Percentiles rank a stretch among this genome's conserved stretches.
Conservation (phyloP, 2,888 invertebrate species). For the Lasioglossum lativentre region DNA sequence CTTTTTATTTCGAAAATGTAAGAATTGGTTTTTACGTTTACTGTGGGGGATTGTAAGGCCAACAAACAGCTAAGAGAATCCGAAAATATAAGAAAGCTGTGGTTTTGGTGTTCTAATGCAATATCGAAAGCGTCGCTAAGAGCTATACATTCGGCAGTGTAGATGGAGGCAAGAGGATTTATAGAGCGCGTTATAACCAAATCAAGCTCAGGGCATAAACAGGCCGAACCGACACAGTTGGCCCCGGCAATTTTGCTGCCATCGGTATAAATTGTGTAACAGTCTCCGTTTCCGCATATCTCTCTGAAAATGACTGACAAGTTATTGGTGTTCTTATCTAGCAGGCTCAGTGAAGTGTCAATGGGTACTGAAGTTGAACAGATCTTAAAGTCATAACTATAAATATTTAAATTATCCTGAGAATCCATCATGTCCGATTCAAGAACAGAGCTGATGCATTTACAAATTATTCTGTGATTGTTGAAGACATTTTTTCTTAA, state of each 20-base stretch:
- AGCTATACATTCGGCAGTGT: constrained; percentile 13
- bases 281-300: not conserved
- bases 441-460: not conserved
- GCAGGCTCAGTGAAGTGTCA: not conserved
- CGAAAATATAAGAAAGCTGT: not conserved
- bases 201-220: not conserved
- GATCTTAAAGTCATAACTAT: not conserved
- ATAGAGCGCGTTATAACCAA: not conserved
- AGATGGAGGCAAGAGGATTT: not conserved
- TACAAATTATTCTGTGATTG: not conserved
- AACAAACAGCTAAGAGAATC: not conserved
- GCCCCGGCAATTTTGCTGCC: not conserved
- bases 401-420: not conserved
- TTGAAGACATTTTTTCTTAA: not conserved
- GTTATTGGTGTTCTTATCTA: not conserved
- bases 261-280: not conserved
- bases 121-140: not conserved
- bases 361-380: not conserved
- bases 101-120: not conserved
- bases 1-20: not conserved
- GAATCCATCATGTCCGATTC: not conserved
- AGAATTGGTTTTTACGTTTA: not conserved
- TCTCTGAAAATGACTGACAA: not conserved
- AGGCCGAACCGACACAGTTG: constrained; percentile 7
- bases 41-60: not conserved